Evolutionary conservation across 2,888 invertebrate genomes (phyloP).

Genomic region (Napeogenes inachia): DNA sequence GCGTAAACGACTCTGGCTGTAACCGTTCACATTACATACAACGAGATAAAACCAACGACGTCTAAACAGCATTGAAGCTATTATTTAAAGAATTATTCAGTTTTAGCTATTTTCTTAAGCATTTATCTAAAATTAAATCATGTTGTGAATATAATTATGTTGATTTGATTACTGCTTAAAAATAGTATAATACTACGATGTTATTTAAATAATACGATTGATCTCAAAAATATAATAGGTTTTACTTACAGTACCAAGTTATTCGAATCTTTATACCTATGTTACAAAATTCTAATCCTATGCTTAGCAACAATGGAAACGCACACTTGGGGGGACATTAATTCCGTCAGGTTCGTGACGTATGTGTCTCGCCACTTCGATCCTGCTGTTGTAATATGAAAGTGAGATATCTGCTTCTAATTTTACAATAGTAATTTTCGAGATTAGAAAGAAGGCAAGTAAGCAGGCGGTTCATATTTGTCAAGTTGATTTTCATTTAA

Average conservation of each 20-base stretch:
- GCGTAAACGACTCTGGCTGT: conserved; percentile 15
- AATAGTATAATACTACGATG: too few species aligned
- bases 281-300: not conserved
- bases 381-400: conserved; percentile 39
- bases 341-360: conserved; percentile 53
- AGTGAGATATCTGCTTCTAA: conserved; percentile 18
- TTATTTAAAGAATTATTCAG: too few species aligned
- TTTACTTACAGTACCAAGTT: too few species aligned
- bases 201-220: too few species aligned
- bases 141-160: too few species aligned
- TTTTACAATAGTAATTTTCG: too few species aligned
- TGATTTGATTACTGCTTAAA: too few species aligned
- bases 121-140: too few species aligned
- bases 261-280: too few species aligned
- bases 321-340: conserved; percentile 25
- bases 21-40: conserved; percentile 20
- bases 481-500: too few species aligned
- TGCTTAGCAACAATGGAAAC: conserved; percentile 15
- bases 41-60: conserved; percentile 22
- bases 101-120: too few species aligned
- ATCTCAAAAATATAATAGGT: too few species aligned
- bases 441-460: conserved; percentile 3
- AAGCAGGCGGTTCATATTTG: not conserved
- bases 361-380: conserved; percentile 69
- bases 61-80: not conserved